Conservation (phyloP, 2,797 vertebrate genomes). For the Mus minutoides region DNA sequence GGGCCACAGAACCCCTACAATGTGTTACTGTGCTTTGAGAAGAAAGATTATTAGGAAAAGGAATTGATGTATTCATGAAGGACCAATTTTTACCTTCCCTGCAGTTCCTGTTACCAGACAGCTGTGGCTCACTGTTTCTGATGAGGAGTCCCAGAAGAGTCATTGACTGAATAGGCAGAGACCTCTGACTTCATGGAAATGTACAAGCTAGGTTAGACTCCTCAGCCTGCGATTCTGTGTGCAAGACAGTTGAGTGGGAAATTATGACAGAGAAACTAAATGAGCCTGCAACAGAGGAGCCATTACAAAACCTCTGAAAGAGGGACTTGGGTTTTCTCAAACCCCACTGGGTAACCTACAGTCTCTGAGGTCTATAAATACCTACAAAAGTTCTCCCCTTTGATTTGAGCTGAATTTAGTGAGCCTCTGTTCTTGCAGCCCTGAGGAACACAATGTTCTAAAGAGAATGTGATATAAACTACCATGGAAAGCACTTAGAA, state of each 20-base stretch:
- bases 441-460: neutral
- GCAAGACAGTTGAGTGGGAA: constrained; percentile 2
- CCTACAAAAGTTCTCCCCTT: neutral
- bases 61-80: neutral
- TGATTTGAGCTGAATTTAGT: neutral
- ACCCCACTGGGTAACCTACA: neutral
- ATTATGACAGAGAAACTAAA: neutral
- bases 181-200: neutral
- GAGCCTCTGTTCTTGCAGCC: neutral
- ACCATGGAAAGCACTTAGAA: neutral
- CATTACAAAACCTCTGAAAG: neutral
- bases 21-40: neutral
- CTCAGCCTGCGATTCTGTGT: neutral
- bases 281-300: neutral
- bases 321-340: neutral
- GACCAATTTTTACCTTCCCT: neutral
- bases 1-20: neutral
- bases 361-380: neutral
- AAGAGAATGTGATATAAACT: neutral
- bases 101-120: neutral
- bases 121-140: neutral
- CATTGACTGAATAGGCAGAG: neutral
- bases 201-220: neutral
- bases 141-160: neutral
- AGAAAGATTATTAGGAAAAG: neutral